These are phyloP conservation scores for Pseudobourletiella spinata DNA, from an alignment of 1,140 invertebrate genomes.

Conservation along the genomic window DNA sequence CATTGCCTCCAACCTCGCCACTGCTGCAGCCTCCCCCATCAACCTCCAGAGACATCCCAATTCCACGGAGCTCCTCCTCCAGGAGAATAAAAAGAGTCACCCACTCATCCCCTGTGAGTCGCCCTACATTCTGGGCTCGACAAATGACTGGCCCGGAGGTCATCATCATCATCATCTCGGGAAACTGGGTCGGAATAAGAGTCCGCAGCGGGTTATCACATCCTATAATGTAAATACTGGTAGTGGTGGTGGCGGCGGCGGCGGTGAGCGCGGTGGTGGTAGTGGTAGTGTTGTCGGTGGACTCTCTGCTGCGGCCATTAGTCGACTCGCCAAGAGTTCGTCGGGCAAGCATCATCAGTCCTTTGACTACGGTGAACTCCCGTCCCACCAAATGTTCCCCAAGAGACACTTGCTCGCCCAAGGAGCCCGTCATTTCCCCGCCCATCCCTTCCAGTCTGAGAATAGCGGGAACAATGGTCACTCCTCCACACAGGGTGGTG, in stretches of 20 bases:
- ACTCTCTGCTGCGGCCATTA: background rate
- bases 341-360: conserved; percentile 8
- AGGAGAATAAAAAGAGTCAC: conserved; percentile 33
- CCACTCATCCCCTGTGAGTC: conserved; percentile 32
- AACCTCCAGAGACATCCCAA: conserved; percentile 33
- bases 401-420: conserved; percentile 31
- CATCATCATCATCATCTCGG: background rate
- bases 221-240: background rate
- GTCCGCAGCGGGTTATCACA: background rate
- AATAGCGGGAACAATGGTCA: no score
- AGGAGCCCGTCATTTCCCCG: conserved; percentile 20
- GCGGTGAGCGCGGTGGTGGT: conserved; percentile 6
- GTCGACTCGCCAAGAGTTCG: background rate
- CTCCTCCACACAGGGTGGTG: no score
- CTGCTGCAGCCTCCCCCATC: conserved; percentile 29
- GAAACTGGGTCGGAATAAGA: conserved; percentile 2
- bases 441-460: background rate
- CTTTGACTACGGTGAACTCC: conserved; percentile 35
- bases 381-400: conserved; percentile 34
- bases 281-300: conserved; percentile 8
- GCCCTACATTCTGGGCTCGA: conserved; percentile 11
- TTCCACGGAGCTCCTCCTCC: conserved; percentile 24
- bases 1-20: conserved; percentile 7
- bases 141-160: conserved; percentile 5
- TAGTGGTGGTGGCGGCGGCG: background rate